Percentiles rank a stretch among this genome's conserved stretches.
phyloP scores from a whole-genome alignment of 2,113 vertebrate species.

The Elaphurus davidianus region DNA sequence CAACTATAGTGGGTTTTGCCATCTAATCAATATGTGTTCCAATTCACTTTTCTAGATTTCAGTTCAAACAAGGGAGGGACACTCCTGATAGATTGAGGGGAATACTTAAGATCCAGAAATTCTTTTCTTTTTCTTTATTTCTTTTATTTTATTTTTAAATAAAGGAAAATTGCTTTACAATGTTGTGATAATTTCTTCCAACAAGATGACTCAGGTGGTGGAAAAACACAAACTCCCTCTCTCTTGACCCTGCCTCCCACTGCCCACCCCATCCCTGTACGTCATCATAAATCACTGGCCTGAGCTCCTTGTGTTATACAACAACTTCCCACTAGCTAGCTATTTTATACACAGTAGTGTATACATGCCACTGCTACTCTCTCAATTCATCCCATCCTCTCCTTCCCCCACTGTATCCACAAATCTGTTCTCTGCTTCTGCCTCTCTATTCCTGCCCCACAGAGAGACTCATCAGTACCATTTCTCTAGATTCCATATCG shows the following conservation, averaged over 20 bases:
- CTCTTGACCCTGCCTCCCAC: background rate
- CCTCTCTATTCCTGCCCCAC: background rate
- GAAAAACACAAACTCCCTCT: background rate
- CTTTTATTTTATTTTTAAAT: background rate
- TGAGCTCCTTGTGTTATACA: background rate
- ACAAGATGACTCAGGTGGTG: background rate
- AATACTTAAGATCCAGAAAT: background rate
- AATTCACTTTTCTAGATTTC: background rate
- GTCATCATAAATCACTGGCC: background rate
- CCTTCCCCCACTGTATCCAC: background rate
- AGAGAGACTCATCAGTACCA: background rate
- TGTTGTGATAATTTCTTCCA: background rate
- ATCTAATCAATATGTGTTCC: background rate
- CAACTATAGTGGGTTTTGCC: background rate
- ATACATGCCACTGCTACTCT: background rate
- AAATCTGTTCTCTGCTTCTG: background rate
- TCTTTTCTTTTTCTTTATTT: background rate
- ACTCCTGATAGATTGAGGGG: background rate
- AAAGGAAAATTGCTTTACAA: background rate
- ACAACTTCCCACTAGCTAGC: background rate
- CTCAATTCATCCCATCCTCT: background rate
- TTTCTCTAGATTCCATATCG: background rate
- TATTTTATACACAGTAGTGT: background rate
- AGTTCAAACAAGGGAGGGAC: background rate
- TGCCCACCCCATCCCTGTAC: background rate